Percentiles rank a stretch among this genome's conserved stretches.
These are phyloP conservation scores for Hypocryptadius cinnamomeus DNA, from an alignment of 2,113 vertebrate genomes.

Conservation along the genomic window DNA sequence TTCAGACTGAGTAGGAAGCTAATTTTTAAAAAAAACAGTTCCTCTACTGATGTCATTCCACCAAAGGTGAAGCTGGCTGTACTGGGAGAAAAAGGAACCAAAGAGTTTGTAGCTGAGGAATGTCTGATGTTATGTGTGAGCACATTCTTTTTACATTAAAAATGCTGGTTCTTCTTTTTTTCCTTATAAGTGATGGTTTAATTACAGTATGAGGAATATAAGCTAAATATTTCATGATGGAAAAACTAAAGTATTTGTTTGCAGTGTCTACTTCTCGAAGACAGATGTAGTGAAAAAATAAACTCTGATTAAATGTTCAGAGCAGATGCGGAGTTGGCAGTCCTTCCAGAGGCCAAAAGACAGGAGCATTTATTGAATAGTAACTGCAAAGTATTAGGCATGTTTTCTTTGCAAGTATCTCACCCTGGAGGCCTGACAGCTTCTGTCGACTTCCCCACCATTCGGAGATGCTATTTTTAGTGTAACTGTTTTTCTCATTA, in stretches of 20 bases:
- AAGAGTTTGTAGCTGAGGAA: not conserved
- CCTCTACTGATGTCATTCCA: not conserved
- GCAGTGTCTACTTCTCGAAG: not conserved
- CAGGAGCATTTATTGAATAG: not conserved
- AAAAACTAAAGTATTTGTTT: not conserved
- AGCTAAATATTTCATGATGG: not conserved
- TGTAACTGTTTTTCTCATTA: conserved; percentile 46
- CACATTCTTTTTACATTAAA: not conserved
- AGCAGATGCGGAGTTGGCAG: not conserved
- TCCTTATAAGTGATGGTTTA: not conserved
- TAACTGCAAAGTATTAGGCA: not conserved
- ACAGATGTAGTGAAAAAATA: conserved; percentile 14
- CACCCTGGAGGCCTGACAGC: conserved; percentile 3
- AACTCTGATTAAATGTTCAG: not conserved
- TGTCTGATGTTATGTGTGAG: not conserved
- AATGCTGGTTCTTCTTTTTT: not conserved
- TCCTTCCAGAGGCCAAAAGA: not conserved
- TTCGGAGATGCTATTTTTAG: conserved; percentile 57
- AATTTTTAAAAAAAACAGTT: not conserved
- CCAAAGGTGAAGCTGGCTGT: not conserved
- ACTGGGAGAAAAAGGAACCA: not conserved
- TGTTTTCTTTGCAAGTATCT: conserved; percentile 38
- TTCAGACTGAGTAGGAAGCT: not conserved
- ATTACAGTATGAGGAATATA: not conserved
- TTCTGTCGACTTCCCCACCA: conserved; percentile 11